A percentile compares a stretch with the other conserved stretches of the same genome.
Conservation (phyloP, 2,113 vertebrate genomes). For the Glareola pratincola region DNA sequence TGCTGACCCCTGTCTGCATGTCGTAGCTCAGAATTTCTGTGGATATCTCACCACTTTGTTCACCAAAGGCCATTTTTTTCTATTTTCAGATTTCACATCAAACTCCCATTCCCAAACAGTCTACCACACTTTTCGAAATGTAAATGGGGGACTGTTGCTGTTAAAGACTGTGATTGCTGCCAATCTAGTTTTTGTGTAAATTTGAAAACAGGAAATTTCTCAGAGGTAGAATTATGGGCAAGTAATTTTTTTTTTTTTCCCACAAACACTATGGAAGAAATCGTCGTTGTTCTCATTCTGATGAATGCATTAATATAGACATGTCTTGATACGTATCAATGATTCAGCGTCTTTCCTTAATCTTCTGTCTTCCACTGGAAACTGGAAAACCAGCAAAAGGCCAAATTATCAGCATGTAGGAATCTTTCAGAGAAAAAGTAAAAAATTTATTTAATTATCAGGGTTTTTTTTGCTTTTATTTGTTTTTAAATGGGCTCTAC, state of each 20-base stretch:
- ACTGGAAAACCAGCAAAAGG: neutral
- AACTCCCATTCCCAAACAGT: neutral
- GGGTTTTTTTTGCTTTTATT: neutral
- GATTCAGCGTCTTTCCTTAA: neutral
- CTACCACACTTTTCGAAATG: neutral
- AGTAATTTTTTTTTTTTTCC: neutral
- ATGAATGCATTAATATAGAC: neutral
- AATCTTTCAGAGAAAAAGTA: neutral
- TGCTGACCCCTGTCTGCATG: neutral
- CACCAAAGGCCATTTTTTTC: neutral
- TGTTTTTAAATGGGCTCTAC: neutral
- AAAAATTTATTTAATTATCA: neutral
- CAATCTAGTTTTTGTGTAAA: neutral
- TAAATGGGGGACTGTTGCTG: neutral
- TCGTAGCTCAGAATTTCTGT: neutral
- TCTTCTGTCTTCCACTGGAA: neutral
- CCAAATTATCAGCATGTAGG: neutral
- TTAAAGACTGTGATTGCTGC: neutral
- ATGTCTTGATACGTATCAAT: neutral
- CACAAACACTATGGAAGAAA: neutral
- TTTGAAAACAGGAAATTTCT: neutral
- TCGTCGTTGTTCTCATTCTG: neutral
- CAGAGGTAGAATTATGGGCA: neutral
- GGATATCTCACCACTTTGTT: neutral
- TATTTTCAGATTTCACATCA: neutral